Conservation (phyloP, 2,113 vertebrate species). For the Melanerpes formicivorus region DNA sequence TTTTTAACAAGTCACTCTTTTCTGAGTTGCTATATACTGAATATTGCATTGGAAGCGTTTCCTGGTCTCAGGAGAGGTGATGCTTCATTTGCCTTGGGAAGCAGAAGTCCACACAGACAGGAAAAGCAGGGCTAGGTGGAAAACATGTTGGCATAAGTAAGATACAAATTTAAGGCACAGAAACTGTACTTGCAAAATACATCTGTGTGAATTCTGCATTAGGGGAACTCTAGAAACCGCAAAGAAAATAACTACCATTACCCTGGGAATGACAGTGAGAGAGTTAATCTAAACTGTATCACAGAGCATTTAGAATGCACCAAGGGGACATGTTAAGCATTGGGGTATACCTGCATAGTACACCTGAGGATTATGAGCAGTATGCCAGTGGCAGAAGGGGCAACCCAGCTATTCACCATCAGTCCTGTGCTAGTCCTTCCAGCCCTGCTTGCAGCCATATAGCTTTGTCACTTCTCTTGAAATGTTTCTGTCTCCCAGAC, state of each 20-base stretch:
- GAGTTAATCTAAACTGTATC: background rate
- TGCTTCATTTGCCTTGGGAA: background rate
- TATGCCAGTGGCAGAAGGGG: background rate
- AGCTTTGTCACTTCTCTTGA: background rate
- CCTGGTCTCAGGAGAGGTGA: background rate
- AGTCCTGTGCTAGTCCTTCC: background rate
- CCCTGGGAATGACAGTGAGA: background rate
- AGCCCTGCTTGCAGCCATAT: background rate
- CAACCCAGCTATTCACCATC: background rate
- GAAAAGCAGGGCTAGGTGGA: background rate
- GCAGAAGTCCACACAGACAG: background rate
- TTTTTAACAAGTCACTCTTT: conserved; percentile 13
- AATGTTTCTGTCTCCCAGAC: background rate
- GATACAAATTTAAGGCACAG: background rate
- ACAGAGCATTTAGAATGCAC: background rate
- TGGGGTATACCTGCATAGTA: background rate
- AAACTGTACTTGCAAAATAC: background rate
- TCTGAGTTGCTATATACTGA: background rate
- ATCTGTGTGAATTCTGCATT: background rate
- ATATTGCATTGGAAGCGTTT: background rate
- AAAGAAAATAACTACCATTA: background rate
- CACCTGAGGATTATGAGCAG: background rate
- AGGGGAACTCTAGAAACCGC: background rate
- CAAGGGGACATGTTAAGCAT: accelerated
- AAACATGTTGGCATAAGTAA: background rate